Evolutionary conservation across 2,888 invertebrate genomes (phyloP), one percentile per base, ranked within the genome.

Genomic region (Eupithecia exiguata): DNA sequence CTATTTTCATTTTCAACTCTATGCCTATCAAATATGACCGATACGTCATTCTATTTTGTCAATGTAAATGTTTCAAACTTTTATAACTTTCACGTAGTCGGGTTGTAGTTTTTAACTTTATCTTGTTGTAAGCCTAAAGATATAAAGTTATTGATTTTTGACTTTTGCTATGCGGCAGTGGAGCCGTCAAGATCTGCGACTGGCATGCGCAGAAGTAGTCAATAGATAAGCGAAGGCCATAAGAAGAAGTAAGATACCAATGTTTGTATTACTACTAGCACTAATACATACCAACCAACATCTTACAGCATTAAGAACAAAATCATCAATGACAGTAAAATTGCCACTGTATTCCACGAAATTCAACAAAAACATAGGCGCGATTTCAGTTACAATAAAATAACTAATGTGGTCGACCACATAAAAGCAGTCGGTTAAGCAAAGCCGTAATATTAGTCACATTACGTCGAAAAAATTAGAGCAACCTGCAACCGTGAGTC

Each of bases 371-470:
- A 71, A 53, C 66, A 63, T 36, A 69, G 53, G 65, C 74, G 76
- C 74, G 74, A 74, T 71, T 77, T 77, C 70, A 75, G 73, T 69
- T 70, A 74, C 71, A 72, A 69, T 66, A 35, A 62, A 76, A 79
- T 79, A 77, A 72, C 77, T 72, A 77, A 71, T 79, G 74, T 76
- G 78, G 77, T 79, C 72, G 74, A 78, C 79, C 79, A 79, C 80
- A 78, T 75, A 71, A 76, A 78, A 58, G 35, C n/a, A 10, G 30
- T 21, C 68, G 18, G 35, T 71, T 43, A 66, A 68, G 40, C 43
- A 68, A 72, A 74, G 69, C 69, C 69, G 46, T 80, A n/a, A 81
- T 79, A 87, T 89, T 88, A 88, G 87, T 89, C 90, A 90, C 81
- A 74, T 16, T 77, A 72, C 67, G 14, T 35, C 35, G 36, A 63